Conservation (phyloP, 2,797 vertebrate species). For the Limosa lapponica region DNA sequence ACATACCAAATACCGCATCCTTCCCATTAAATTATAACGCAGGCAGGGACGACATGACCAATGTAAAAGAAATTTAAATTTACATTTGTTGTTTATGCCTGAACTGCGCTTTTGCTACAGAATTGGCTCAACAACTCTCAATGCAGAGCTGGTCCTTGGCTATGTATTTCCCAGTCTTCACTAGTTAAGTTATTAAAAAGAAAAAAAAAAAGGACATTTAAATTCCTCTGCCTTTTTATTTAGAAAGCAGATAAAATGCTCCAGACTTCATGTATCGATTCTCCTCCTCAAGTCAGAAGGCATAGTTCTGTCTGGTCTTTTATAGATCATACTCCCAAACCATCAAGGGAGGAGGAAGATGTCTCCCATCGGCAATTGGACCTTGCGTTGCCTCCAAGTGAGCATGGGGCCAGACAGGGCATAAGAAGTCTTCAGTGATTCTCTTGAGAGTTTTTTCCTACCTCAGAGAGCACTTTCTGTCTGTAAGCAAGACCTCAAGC, state of each 20-base stretch:
- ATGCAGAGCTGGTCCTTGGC: not conserved
- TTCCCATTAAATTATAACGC: not conserved
- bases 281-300: not conserved
- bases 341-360: not conserved
- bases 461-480: not conserved
- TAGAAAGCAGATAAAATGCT: not conserved
- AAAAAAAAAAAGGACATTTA: not conserved
- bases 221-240: not conserved
- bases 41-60: not conserved
- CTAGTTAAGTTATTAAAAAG: not conserved
- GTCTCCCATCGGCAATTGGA: not conserved
- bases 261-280: not conserved
- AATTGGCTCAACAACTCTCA: not conserved
- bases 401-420: not conserved
- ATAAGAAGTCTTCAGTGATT: not conserved
- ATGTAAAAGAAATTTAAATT: constrained; percentile 14
- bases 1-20: not conserved
- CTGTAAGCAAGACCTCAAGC: not conserved
- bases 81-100: not conserved
- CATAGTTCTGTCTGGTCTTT: not conserved
- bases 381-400: not conserved
- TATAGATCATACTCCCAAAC: not conserved
- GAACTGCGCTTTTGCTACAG: not conserved
- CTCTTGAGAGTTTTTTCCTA: not conserved
- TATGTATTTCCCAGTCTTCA: not conserved